Percentiles rank a stretch among this genome's conserved stretches.
phyloP scores from a whole-genome alignment of 2,797 vertebrate species.

The Echiichthys vipera region DNA sequence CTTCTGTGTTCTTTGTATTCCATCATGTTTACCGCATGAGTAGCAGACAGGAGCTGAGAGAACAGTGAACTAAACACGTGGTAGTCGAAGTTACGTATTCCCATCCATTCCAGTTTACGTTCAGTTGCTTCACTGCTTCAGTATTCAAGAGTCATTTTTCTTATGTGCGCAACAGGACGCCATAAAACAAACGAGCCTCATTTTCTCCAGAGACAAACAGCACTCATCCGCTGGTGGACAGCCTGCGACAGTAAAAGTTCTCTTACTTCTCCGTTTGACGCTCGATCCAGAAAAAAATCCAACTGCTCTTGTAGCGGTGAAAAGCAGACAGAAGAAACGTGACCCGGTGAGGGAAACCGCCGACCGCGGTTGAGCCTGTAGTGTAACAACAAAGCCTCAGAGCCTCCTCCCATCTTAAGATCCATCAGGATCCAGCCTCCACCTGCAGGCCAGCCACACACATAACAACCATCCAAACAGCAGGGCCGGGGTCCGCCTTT shows the following conservation, averaged over 20 bases:
- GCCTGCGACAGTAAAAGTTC: too few relatives aligned
- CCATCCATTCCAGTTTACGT: too few relatives aligned
- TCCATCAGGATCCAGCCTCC: slow-evolving; percentile 13
- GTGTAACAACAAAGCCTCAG: slow-evolving; percentile 41
- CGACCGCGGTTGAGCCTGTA: slow-evolving; percentile 14
- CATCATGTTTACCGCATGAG: too few relatives aligned
- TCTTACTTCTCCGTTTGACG: neutral
- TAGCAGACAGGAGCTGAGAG: neutral
- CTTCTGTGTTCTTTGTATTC: too few relatives aligned
- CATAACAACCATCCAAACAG: slow-evolving; percentile 4
- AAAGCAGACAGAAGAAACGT: neutral
- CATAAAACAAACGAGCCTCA: neutral
- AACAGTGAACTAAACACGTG: too few relatives aligned
- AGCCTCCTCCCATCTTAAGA: slow-evolving; percentile 32
- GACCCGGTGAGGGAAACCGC: slow-evolving; percentile 18
- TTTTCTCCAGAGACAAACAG: neutral
- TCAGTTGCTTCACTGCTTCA: too few relatives aligned
- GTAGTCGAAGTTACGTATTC: too few relatives aligned
- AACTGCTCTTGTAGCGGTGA: neutral
- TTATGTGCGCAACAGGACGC: neutral
- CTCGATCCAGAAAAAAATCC: too few relatives aligned
- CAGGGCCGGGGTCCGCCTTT: neutral
- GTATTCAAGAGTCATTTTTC: neutral
- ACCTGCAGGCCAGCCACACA: neutral
- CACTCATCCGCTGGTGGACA: too few relatives aligned